phyloP scores from a whole-genome alignment of 2,113 vertebrate genomes.

The Chaetorhynchus papuensis region DNA sequence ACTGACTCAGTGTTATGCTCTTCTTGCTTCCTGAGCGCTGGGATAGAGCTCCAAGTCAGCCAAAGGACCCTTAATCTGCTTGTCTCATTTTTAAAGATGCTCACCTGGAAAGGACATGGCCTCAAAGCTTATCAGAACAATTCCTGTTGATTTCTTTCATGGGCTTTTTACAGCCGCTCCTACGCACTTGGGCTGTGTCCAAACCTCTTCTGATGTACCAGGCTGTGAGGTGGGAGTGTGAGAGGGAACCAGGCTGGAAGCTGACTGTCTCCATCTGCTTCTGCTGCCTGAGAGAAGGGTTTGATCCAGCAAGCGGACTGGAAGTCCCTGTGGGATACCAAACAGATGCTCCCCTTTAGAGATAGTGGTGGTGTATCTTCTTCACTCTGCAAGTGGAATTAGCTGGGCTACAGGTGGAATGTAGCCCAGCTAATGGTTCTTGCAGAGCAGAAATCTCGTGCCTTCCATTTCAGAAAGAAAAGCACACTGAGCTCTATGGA shows the following conservation, averaged over 20 bases:
- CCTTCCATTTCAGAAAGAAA: background rate
- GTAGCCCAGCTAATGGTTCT: background rate
- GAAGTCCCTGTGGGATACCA: background rate
- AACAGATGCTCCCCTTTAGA: background rate
- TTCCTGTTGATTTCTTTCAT: constrained; percentile 4
- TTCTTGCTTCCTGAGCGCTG: background rate
- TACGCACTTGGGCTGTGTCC: background rate
- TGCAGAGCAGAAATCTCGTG: background rate
- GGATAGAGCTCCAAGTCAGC: background rate
- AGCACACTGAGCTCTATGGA: background rate
- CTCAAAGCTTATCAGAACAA: constrained; percentile 8
- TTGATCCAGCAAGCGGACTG: background rate
- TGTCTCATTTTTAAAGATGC: background rate
- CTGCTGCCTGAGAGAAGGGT: constrained; percentile 3
- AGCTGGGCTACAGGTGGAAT: background rate
- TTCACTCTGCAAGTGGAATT: background rate
- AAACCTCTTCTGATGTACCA: background rate
- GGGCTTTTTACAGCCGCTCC: constrained; percentile 16
- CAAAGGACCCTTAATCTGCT: background rate
- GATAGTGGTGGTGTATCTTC: background rate
- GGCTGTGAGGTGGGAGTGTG: constrained; percentile 48
- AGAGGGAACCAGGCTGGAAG: constrained; percentile 25
- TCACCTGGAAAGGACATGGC: background rate
- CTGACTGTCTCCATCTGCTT: constrained; percentile 50
- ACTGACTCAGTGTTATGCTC: background rate